Evolutionary conservation across 2,888 invertebrate genomes (phyloP), one percentile per base, ranked within the genome.

Genomic region (Notodonta ziczac): DNA sequence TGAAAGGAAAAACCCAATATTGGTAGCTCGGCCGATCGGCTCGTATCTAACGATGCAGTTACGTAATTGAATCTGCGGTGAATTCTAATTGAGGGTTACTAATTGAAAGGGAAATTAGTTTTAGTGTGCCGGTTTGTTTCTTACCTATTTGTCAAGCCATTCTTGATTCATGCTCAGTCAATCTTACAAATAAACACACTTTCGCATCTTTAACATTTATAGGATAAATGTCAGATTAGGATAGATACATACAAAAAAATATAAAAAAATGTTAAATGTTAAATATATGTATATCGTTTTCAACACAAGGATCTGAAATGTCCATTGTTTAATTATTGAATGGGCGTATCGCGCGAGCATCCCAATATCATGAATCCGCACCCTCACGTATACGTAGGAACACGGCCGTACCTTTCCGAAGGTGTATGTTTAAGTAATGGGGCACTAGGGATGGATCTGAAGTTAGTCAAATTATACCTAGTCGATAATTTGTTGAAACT

Each of bases 91-190:
- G 46, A n/a, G 4, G n/a, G 46, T 5, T 9, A 12, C 44, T 44
- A 46, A 46, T 46, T 46, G 46, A 46, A 46, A n/a, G n/a, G 46
- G 46, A n/a, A 46, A n/a, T 46, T 46, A 13, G 46, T 46, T 46
- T 46, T 5, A n/a, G 46, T 46, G 46, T n/a, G 46, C 5, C 46
- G 46, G 5, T 46, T 35, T 5, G 7, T 35, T 35, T 35, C 6
- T 5, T 35, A 35, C 7, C 24, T 24, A 24, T 24, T 24, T 24
- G 24, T 24, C 24, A 24, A 24, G 24, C 24, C 24, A 2, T 24
- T 24, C 24, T 24, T 24, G 24, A 24, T 24, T 24, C 24, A 24
- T 24, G 24, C 24, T 24, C 24, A 24, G 24, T 24, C 24, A 24
- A 24, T 24, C 1, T 24, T 24, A 24, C 24, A 24, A 24, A 24